Conservation (phyloP, 2,888 invertebrate genomes). For the Agrotis clavis region DNA sequence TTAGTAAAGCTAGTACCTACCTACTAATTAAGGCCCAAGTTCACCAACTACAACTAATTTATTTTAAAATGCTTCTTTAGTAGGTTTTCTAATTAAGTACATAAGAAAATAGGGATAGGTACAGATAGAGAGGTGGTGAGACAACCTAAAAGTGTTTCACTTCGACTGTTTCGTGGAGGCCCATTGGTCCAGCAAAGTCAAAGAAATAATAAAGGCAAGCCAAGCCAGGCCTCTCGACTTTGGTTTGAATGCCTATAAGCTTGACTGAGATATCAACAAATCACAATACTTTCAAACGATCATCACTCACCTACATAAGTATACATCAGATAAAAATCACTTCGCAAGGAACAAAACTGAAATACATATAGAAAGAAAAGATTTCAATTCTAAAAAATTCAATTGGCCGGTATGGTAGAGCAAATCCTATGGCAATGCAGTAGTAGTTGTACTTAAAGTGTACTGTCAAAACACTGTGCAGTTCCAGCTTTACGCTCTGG, state of each 20-base stretch:
- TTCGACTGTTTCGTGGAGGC: too few relatives aligned
- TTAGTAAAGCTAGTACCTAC: background rate
- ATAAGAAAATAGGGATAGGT: too few relatives aligned
- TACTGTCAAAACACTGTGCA: constrained; percentile 64
- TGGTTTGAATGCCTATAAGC: too few relatives aligned
- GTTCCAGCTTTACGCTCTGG: constrained; percentile 63
- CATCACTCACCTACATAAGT: background rate
- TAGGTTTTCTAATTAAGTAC: background rate
- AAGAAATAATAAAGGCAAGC: too few relatives aligned
- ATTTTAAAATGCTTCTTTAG: background rate
- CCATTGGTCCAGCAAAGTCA: too few relatives aligned
- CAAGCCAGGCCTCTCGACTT: too few relatives aligned
- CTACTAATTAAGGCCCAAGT: too few relatives aligned
- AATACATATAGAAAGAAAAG: background rate
- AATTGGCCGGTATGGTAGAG: constrained; percentile 24
- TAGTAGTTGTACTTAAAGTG: constrained; percentile 38
- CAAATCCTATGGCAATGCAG: constrained; percentile 43
- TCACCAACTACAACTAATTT: background rate
- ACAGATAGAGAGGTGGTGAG: too few relatives aligned
- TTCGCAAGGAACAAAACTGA: too few relatives aligned
- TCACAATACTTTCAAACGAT: too few relatives aligned
- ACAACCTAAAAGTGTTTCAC: too few relatives aligned
- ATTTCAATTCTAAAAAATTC: constrained; percentile 29
- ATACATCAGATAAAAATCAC: background rate
- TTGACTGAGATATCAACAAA: too few relatives aligned